Base-by-base conservation (phyloP, 1,140 invertebrate species). In the Linepithema humile region DNA sequence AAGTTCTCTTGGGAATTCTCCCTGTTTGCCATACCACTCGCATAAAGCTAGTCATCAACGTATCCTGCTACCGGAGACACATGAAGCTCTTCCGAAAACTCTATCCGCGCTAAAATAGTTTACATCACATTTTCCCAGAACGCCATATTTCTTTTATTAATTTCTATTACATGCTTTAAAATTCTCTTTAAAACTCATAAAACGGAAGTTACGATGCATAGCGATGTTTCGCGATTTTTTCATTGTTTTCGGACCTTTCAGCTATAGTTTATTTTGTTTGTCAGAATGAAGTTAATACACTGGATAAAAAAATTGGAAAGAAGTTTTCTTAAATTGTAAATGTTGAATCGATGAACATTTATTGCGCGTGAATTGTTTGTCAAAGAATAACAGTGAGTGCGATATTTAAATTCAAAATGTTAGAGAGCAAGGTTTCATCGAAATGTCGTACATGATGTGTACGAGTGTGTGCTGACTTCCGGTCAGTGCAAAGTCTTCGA, bases 401-500 rank as follows among this genome's bases (percentile, higher is more conserved):
- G 7, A 5, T 26, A 73, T 73, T 9, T 26, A 55, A 17, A 48
- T 29, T 62, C 82, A 20, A 48, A 32, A 29, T 29, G 32, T 64
- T 43, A 50, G 64, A 5, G 20, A 38, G 35, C 23, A 17, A 20
- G 0, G 20, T 43, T 32, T 32, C 23, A 10, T 1, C 57, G 15
- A 40, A 38, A 12, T 53, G 17, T 50, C 40, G 73, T 45, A 35
- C 29, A 17, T 15, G 15, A 55, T 55, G 29, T 40, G 38, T 10
- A 26, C 12, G 38, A 23, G 38, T 62, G 55, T 50, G 62, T 23
- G 20, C 43, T 29, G 50, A 53, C 48, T 80, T 87, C 53, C 62
- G 85, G 29, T 60, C 45, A 73, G 85, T 15, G 73, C 43, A 26
- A 82, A 77, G 43, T 43, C 62, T 55, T 48, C 45, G 64, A 85